Percentiles rank a stretch among this genome's conserved stretches.
These are phyloP conservation scores for Charadrius vociferus DNA, from an alignment of 2,113 vertebrate genomes.

Conservation along the genomic window DNA sequence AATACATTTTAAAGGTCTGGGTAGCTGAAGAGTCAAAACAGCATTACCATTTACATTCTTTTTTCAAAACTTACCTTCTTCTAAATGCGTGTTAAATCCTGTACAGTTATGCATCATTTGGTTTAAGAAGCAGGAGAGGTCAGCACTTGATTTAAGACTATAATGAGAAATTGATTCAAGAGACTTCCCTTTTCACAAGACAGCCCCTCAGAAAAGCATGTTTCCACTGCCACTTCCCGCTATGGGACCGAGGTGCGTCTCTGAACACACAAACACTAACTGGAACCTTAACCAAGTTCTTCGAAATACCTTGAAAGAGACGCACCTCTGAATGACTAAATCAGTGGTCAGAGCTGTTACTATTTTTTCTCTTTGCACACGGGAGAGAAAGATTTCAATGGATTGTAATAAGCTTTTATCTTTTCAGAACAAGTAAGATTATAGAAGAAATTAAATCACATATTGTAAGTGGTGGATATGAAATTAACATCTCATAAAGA, in stretches of 20 bases:
- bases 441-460: neutral
- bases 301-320: neutral
- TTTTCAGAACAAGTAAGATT: neutral
- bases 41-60: neutral
- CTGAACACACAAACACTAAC: rapidly evolving
- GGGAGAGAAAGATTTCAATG: neutral
- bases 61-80: neutral
- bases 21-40: neutral
- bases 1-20: neutral
- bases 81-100: neutral
- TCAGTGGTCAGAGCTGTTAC: neutral
- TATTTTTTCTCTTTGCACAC: neutral
- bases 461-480: neutral
- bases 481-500: neutral
- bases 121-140: neutral
- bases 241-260: neutral
- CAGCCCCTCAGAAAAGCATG: neutral
- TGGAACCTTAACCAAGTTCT: neutral
- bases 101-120: neutral
- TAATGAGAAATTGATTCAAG: neutral
- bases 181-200: conserved; percentile 4
- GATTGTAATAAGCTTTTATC: neutral
- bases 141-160: neutral
- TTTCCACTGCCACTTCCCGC: neutral
- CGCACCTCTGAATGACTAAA: neutral